Percentiles rank a stretch among this genome's conserved stretches.
These are phyloP conservation scores for Kobus ellipsiprymnus DNA, from an alignment of 2,113 vertebrate genomes.

Conservation along the genomic window DNA sequence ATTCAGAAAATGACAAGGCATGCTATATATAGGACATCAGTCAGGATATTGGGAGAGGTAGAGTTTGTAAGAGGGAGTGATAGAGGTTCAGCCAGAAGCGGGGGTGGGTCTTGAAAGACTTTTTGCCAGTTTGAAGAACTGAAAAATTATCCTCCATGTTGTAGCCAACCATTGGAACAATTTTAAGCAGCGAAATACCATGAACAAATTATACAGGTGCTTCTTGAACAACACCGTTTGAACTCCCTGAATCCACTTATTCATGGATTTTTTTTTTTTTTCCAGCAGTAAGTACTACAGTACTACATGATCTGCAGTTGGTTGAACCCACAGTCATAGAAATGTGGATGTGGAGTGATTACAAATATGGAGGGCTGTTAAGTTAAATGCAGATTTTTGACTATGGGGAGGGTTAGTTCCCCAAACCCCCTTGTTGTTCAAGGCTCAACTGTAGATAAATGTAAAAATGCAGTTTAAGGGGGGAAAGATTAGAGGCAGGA, in stretches of 20 bases:
- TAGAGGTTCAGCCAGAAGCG: neutral
- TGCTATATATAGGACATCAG: neutral
- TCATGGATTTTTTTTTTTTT: neutral
- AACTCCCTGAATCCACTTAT: neutral
- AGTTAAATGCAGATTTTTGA: neutral
- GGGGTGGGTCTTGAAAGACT: neutral
- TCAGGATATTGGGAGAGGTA: neutral
- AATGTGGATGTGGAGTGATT: neutral
- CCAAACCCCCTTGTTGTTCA: neutral
- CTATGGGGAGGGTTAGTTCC: neutral
- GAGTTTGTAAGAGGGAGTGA: neutral
- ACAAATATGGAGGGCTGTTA: neutral
- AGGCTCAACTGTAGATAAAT: neutral
- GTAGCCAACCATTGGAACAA: neutral
- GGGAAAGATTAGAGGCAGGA: neutral
- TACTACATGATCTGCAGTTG: neutral
- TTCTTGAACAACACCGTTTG: neutral
- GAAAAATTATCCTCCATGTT: neutral
- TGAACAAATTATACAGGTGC: neutral
- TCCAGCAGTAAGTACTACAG: neutral
- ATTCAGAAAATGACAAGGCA: neutral
- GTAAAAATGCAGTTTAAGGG: neutral
- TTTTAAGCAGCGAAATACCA: slow-evolving; percentile 3
- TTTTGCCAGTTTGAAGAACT: neutral
- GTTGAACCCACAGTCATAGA: neutral